A percentile compares a stretch with the other conserved stretches of the same genome.
These are phyloP conservation scores for Empidonax alnorum DNA, from an alignment of 2,113 vertebrate genomes.

Conservation along the genomic window DNA sequence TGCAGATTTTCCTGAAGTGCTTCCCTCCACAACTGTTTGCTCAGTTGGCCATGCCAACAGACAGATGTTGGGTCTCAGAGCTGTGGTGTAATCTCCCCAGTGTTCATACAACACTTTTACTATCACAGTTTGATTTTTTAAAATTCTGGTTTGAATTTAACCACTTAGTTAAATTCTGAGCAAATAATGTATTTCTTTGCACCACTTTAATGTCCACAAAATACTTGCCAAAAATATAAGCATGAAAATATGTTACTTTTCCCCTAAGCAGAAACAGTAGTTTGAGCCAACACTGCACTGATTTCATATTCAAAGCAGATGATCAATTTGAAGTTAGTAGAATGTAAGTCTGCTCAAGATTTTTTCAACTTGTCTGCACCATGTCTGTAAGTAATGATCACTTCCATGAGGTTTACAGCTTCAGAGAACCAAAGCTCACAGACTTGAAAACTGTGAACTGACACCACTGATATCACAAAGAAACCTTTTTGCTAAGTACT, in stretches of 20 bases:
- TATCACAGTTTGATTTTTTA: not conserved
- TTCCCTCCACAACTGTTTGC: not conserved
- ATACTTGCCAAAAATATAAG: not conserved
- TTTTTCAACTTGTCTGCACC: not conserved
- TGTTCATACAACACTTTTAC: not conserved
- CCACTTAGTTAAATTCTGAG: not conserved
- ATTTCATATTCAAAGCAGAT: not conserved
- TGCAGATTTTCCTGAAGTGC: not conserved
- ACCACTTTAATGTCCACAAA: not conserved
- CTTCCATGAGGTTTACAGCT: not conserved
- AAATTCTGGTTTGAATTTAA: not conserved
- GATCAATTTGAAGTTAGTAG: not conserved
- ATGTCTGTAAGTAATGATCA: not conserved
- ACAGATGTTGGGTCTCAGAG: not conserved
- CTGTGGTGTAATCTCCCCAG: not conserved
- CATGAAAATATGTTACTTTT: not conserved
- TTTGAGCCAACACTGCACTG: not conserved
- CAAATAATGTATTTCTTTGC: not conserved
- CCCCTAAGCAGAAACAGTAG: not conserved
- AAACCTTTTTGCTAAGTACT: not conserved
- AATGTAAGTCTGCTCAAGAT: not conserved
- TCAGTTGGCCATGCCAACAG: not conserved
- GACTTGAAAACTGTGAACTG: not conserved
- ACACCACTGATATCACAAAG: not conserved
- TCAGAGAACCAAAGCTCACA: not conserved